phyloP scores from a whole-genome alignment of 2,113 vertebrate genomes.

The Nothobranchius furzeri region DNA sequence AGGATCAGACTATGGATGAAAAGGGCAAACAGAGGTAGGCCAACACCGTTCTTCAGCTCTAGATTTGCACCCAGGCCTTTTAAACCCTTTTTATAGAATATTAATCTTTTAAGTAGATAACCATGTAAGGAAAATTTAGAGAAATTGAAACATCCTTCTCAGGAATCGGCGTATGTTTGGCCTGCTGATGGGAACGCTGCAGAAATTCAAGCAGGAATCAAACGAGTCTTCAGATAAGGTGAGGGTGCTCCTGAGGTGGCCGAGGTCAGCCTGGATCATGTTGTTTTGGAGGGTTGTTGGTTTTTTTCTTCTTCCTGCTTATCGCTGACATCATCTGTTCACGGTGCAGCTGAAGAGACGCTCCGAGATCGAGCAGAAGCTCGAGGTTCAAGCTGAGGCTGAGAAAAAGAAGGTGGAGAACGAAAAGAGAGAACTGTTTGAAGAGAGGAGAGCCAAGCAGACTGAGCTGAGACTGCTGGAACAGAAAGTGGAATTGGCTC shows the following conservation, averaged over 20 bases:
- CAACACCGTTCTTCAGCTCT: not conserved
- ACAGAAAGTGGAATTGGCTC: slow-evolving; percentile 97
- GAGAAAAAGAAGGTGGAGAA: slow-evolving; percentile 95
- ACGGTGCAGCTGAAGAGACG: slow-evolving; percentile 89
- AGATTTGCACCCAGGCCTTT: not conserved
- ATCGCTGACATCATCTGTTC: not conserved
- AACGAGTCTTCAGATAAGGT: slow-evolving; percentile 94
- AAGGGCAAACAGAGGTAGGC: slow-evolving; percentile 95
- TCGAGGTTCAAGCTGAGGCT: slow-evolving; percentile 96
- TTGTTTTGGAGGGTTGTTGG: no score
- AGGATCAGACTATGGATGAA: slow-evolving; percentile 99
- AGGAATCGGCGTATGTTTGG: slow-evolving; percentile 99
- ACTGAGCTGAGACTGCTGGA: slow-evolving; percentile 95
- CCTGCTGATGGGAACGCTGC: slow-evolving; percentile 98
- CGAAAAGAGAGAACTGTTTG: slow-evolving; percentile 94
- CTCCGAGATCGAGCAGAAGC: slow-evolving; percentile 96
- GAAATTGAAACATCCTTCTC: not conserved
- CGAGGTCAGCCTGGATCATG: no score
- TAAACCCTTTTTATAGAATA: no score
- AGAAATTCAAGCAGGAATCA: slow-evolving; percentile 99
- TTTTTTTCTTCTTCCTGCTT: no score
- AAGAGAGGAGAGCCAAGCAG: slow-evolving; percentile 96
- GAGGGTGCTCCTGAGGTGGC: slow-evolving; percentile 24
- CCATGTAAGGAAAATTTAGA: no score
- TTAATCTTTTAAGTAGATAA: no score